These are phyloP conservation scores for Xenopus petersii DNA, from an alignment of 2,797 vertebrate species.

Conservation along the genomic window DNA sequence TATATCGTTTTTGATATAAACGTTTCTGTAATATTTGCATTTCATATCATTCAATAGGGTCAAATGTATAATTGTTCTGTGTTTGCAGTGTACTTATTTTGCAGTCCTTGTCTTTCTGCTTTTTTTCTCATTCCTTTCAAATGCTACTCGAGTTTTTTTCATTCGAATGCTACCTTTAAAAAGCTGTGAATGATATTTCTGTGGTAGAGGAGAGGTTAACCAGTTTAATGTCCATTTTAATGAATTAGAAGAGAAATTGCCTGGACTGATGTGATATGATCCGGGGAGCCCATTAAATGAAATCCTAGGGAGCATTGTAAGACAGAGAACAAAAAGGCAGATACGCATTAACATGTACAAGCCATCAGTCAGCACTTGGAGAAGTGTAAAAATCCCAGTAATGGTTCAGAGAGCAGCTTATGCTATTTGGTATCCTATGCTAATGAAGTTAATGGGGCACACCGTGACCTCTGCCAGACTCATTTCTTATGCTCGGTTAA, in stretches of 20 bases:
- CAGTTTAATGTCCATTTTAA: conserved; percentile 38
- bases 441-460: conserved; percentile 25
- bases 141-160: background rate
- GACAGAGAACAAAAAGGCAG: conserved; percentile 46
- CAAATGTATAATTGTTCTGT: too few relatives aligned
- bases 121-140: conserved; percentile 12
- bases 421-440: conserved; percentile 36
- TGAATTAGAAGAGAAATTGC: conserved; percentile 46
- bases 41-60: too few relatives aligned
- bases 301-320: conserved; percentile 46
- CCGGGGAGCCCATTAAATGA: conserved; percentile 45
- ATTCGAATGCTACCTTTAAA: conserved; percentile 12
- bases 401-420: conserved; percentile 27
- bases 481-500: conserved; percentile 33
- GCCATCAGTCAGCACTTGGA: conserved; percentile 47
- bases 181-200: background rate
- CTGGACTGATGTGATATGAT: conserved; percentile 46
- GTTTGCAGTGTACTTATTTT: background rate
- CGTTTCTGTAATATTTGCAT: too few relatives aligned
- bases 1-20: too few relatives aligned
- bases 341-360: conserved; percentile 48
- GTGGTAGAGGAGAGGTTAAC: conserved; percentile 29
- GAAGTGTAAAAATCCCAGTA: conserved; percentile 44
- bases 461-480: conserved; percentile 24
- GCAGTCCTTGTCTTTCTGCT: conserved; percentile 13